Base-by-base conservation (phyloP, 64 coral and sea anemone species). In the Anthopleura sola region DNA sequence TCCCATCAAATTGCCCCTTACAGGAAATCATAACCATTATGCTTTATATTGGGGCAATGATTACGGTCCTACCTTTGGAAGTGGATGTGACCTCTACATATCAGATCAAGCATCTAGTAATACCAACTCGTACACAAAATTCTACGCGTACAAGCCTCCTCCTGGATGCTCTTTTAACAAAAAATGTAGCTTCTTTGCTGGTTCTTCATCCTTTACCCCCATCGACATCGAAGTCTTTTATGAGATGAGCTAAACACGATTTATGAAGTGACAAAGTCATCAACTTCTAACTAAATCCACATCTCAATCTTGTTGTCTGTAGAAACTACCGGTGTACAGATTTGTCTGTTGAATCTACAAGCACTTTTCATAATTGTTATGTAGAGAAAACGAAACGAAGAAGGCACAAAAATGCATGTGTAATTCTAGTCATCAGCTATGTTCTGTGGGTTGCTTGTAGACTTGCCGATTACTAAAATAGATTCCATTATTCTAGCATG, bases 1-100 rank as follows among this genome's bases (percentile, higher is more conserved):
- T 26, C 80, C 80, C 14, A 39, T 82, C 54, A 82, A 82, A 23
- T 23, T 82, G 48, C 50, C 26, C 7, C 28, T 82, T 39, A 82
- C 28, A 55, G 28, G 47, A 54, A 48, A 16, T 81, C 1, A 26
- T 13, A 54, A 82, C 48, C 0, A 19, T 18, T 32, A 55, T 19
- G 80, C 80, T 33, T 3, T 82, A n/a, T 54, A 34, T 23, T 5
- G 47, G 32, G 28, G 23, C 16, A 18, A 16, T 2, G 21, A 10
- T 13, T 53, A 82, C n/a, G 80, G 80, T 29, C 80, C 80, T 54
- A 82, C 80, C 12, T 82, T 82, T 82, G 80, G 80, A 54, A 39
- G 23, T n/a, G 80, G 80, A 33, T 24, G 55, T 32, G 80, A 82
- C n/a, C 47, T 82, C 19, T 26, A n/a, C 48, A 82, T 82, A 50